A percentile compares a stretch with the other conserved stretches of the same genome.
Evolutionary conservation across 1,140 invertebrate species (phyloP).

Genomic region (Panagrolaimus sp.): DNA sequence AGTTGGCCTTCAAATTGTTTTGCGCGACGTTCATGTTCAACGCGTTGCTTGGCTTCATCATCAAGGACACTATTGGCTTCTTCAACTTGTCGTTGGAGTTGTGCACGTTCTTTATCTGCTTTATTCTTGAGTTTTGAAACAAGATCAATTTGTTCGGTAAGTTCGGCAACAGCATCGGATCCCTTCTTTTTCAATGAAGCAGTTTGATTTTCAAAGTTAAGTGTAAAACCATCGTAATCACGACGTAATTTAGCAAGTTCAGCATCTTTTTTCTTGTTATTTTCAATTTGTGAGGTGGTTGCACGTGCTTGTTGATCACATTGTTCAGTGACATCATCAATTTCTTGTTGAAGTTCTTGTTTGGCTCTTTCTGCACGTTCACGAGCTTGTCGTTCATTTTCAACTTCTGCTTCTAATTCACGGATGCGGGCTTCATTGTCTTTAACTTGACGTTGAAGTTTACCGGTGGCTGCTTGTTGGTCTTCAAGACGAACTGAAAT

Average conservation of each 20-base stretch:
- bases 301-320: constrained; percentile 73
- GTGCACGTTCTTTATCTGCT: constrained; percentile 86
- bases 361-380: constrained; percentile 83
- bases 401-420: constrained; percentile 93
- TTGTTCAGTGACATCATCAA: constrained; percentile 92
- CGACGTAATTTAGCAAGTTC: constrained; percentile 94
- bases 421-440: constrained; percentile 90
- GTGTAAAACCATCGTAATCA: constrained; percentile 92
- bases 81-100: constrained; percentile 86
- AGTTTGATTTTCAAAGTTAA: constrained; percentile 91
- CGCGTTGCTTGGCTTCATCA: constrained; percentile 86
- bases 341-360: constrained; percentile 84
- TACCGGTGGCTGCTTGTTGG: constrained; percentile 87
- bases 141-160: constrained; percentile 97
- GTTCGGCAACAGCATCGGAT: constrained; percentile 92
- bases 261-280: constrained; percentile 98
- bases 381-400: constrained; percentile 89
- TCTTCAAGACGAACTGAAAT: constrained; percentile 78
- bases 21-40: constrained; percentile 64
- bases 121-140: constrained; percentile 96
- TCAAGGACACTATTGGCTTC: constrained; percentile 82
- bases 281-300: constrained; percentile 88
- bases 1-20: constrained; percentile 62
- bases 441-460: constrained; percentile 95
- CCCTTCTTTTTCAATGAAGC: constrained; percentile 95